Base-by-base conservation (phyloP, 2,113 vertebrate genomes). In the Prionailurus viverrinus region DNA sequence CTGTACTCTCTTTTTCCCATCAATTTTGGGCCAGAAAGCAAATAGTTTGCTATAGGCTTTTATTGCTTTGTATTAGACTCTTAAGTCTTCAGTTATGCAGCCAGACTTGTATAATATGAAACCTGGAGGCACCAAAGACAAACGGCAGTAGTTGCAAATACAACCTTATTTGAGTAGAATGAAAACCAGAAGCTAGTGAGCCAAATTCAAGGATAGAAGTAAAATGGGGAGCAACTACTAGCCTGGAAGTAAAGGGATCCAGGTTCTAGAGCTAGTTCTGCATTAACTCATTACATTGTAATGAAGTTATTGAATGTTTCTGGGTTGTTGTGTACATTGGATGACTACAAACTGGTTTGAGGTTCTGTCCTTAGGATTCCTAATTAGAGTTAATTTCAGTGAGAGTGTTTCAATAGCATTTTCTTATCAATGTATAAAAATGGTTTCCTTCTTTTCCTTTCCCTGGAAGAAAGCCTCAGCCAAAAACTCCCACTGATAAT, bases 391-490 rank as follows among this genome's bases (percentile, higher is more conserved):
- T 84, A 11, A 81, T 45, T 55, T 74, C 51, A 63, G 9, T 12
- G 1, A 92, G n/a, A 83, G 11, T 45, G 9, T 74, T 91, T 92
- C 16, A 36, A 48, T 8, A 63, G 36, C 36, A 36, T 58, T 19
- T 79, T 94, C 61, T 94, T 39, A 93, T 53, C 95, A 82, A 3
- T 25, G 41, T 89, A 19, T 7, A 95, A 51, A 97, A 94, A 78
- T 95, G 39, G 0, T 69, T 91, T 96, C 4, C 36, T 73, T 84
- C 10, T 82, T 61, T 87, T 85, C 18, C 14, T 93, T 82, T 89
- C 51, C 33, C 36, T 78, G 76, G 18, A 94, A 73, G 81, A 84
- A 96, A 95, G 80, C 5, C n/a, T 83, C 51, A 95, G 84, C 41
- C 71, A 27, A 55, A 66, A 53, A 33, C 53, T 66, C 87, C 94